phyloP scores from a whole-genome alignment of 2,888 invertebrate genomes.

The Desoria tigrina region DNA sequence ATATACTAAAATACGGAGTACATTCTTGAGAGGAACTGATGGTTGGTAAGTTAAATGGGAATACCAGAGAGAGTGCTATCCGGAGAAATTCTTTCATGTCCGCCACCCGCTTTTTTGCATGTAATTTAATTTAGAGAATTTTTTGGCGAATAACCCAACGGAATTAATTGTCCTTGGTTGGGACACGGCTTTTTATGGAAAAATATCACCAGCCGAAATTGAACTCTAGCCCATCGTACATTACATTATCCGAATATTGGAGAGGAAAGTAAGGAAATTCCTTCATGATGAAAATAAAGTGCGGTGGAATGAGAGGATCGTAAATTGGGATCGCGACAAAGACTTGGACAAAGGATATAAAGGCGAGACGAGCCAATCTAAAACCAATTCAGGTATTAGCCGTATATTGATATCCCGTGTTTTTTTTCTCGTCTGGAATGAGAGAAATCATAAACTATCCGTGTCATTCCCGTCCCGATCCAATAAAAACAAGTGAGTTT shows the following conservation, averaged over 20 bases:
- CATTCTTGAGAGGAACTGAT: no score
- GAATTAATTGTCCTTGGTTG: slow-evolving; percentile 9
- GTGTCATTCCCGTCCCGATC: neutral
- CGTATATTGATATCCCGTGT: neutral
- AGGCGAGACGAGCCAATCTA: no score
- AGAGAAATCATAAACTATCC: slow-evolving; percentile 15
- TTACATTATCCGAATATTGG: slow-evolving; percentile 8
- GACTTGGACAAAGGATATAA: neutral
- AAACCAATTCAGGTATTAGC: neutral
- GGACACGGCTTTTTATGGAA: neutral
- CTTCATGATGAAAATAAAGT: neutral
- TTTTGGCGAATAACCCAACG: slow-evolving; percentile 16
- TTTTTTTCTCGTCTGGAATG: neutral
- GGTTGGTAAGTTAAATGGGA: neutral
- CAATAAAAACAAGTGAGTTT: neutral
- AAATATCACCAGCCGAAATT: neutral
- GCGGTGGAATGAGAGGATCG: slow-evolving; percentile 17
- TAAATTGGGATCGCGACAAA: slow-evolving; percentile 14
- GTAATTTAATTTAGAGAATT: slow-evolving; percentile 24
- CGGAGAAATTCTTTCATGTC: slow-evolving; percentile 19
- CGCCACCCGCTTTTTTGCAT: slow-evolving; percentile 11
- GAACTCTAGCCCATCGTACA: neutral
- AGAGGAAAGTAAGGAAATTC: neutral
- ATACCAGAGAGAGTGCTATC: no score
- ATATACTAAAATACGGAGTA: no score